phyloP scores from a whole-genome alignment of 2,888 invertebrate genomes.

The Celastrina argiolus region DNA sequence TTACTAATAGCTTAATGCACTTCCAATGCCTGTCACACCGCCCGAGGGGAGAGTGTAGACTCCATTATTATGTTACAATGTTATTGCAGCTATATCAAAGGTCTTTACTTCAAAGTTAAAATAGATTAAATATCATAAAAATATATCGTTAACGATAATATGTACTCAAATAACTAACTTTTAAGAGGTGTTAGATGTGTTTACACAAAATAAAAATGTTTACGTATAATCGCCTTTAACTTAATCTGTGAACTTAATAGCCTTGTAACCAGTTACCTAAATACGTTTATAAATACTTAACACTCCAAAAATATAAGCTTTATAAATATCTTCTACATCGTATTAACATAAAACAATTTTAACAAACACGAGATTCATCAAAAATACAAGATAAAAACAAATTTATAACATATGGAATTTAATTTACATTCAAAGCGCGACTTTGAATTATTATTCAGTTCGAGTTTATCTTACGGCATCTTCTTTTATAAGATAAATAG shows the following conservation, averaged over 20 bases:
- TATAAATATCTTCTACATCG: neutral
- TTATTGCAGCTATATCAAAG: neutral
- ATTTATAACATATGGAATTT: neutral
- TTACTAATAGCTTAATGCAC: constrained; percentile 69
- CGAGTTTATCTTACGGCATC: constrained; percentile 15
- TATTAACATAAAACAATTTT: neutral
- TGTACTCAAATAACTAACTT: no score
- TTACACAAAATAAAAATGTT: neutral
- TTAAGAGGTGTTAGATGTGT: no score
- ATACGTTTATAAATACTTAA: neutral
- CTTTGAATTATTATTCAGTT: constrained; percentile 9
- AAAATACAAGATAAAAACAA: constrained; percentile 1
- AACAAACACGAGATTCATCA: neutral
- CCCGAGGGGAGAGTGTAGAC: constrained; percentile 32
- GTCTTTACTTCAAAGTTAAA: neutral
- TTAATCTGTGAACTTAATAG: neutral
- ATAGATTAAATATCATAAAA: no score
- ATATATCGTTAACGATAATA: no score
- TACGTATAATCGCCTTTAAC: neutral
- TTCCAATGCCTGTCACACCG: constrained; percentile 47
- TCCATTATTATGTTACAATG: constrained; percentile 10
- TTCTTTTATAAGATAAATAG: constrained; percentile 20
- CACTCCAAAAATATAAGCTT: neutral
- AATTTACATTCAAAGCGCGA: constrained; percentile 21
- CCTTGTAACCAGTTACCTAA: neutral